Evolutionary conservation across 1,140 invertebrate species (phyloP), one percentile per base, ranked within the genome.

Genomic region (Hycleus phaleratus): DNA sequence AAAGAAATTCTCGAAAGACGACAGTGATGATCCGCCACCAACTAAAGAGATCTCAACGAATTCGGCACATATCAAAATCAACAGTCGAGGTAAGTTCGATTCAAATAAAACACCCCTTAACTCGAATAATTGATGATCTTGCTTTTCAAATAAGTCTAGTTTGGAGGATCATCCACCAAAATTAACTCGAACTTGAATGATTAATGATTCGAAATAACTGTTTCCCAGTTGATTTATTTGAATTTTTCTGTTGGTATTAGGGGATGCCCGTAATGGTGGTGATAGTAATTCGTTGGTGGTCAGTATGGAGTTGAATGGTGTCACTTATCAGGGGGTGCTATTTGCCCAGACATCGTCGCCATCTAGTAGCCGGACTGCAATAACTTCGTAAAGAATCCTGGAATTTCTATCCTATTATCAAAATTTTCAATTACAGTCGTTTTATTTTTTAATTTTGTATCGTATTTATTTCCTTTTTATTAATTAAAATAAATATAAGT

Each of bases 231-330:
- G 18, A 7, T 32, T 7, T 32, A 32, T 32, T 32, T 32, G 32
- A 32, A 32, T 5, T 32, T 32, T 1, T 7, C 4, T 7, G 32
- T 32, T 32, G 32, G 32, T 3, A 7, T 7, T 71, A 87, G 85
- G 83, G 56, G 86, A 86, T 62, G 79, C 82, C 24, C 78, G 74
- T 58, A 87, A 87, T 59, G 84, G 85, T 59, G 84, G 85, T 3
- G 91, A 95, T 67, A 68, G 63, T 40, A 90, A 86, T 69, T 94
- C 95, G 11, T 75, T 98, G 43, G 87, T 93, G 32, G 93, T 98
- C 3, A 95, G 90, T 64, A 93, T 99, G 85, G 94, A 98, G 74
- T 82, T 98, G 42, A 97, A 98, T 72, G 95, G 95, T 38, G 84
- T 90, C 10, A 86, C 85, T 68, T 95, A 94, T 69, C 87, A 93